These are phyloP conservation scores for Halichondria panicea DNA, from an alignment of 37 sponge, comb jelly and placozoan species.

Conservation along the genomic window DNA sequence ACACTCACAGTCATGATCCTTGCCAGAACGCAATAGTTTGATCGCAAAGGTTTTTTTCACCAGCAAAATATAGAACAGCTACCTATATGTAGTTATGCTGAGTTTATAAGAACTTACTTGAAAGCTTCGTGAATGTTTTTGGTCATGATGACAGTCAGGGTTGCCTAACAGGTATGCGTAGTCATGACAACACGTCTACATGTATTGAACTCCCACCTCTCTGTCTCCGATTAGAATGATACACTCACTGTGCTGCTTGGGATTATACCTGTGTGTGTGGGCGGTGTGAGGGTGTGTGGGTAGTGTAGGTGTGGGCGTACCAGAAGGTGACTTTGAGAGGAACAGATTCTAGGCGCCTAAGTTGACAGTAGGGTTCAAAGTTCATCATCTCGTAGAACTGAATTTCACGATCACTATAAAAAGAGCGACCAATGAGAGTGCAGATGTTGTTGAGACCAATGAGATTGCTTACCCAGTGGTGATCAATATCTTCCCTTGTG, in stretches of 20 bases:
- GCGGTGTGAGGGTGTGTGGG: too few species aligned
- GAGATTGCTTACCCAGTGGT: slow-evolving; percentile 68
- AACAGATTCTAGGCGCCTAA: slow-evolving; percentile 73
- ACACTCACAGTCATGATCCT: neutral
- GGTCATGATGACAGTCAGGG: slow-evolving; percentile 66
- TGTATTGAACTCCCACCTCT: slow-evolving; percentile 44
- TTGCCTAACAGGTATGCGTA: slow-evolving; percentile 55
- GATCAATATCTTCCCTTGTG: slow-evolving; percentile 75
- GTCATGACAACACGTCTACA: neutral
- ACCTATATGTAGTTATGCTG: neutral
- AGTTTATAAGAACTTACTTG: slow-evolving; percentile 41
- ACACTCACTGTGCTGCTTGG: slow-evolving; percentile 39
- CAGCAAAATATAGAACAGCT: neutral
- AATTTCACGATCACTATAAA: slow-evolving; percentile 78
- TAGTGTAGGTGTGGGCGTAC: too few species aligned
- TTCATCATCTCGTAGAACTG: slow-evolving; percentile 91
- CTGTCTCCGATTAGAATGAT: slow-evolving; percentile 78
- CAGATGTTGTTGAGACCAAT: neutral
- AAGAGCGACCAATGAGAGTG: neutral
- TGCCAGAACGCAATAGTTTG: neutral
- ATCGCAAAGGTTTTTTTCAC: too few species aligned
- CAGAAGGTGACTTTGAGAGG: slow-evolving; percentile 88
- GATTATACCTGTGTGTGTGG: slow-evolving; percentile 16
- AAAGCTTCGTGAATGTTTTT: slow-evolving; percentile 76
- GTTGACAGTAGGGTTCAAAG: slow-evolving; percentile 96